Conservation (phyloP, 2,113 vertebrate genomes). For the Vanacampus margaritifer region DNA sequence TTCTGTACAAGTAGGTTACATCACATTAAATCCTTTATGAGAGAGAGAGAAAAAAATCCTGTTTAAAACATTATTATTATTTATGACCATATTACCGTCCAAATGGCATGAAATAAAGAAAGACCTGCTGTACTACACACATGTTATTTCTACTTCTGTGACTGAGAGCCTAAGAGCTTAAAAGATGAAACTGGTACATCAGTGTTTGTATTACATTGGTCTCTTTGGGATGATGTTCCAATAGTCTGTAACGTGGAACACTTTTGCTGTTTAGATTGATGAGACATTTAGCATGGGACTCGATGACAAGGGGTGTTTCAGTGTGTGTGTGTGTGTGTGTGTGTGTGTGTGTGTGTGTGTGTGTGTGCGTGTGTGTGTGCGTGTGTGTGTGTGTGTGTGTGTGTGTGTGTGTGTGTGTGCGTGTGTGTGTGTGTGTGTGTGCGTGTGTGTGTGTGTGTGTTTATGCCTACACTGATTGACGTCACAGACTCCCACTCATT, state of each 20-base stretch:
- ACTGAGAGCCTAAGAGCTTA: constrained; percentile 11
- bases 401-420: constrained; percentile 23
- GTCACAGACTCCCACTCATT: constrained; percentile 73
- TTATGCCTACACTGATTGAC: constrained; percentile 66
- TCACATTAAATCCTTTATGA: too few species aligned
- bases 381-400: constrained; percentile 19
- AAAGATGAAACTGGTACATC: constrained; percentile 5
- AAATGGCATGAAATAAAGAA: neutral
- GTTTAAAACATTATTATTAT: too few species aligned
- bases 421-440: constrained; percentile 21
- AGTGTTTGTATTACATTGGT: constrained; percentile 8
- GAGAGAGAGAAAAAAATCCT: too few species aligned
- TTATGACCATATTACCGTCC: too few species aligned
- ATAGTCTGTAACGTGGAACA: constrained; percentile 30
- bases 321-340: constrained; percentile 8
- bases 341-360: constrained; percentile 29
- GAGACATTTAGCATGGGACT: constrained; percentile 57
- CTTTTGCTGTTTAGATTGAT: constrained; percentile 47
- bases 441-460: constrained; percentile 34
- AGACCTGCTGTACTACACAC: neutral
- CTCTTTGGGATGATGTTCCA: constrained; percentile 40
- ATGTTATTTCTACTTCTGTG: neutral
- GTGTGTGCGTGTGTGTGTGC: constrained; percentile 32
- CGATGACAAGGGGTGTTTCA: constrained; percentile 32
- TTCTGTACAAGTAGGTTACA: too few species aligned